A percentile compares a stretch with the other conserved stretches of the same genome.
phyloP scores from a whole-genome alignment of 1,140 invertebrate species.

The Campoletis sonorensis region DNA sequence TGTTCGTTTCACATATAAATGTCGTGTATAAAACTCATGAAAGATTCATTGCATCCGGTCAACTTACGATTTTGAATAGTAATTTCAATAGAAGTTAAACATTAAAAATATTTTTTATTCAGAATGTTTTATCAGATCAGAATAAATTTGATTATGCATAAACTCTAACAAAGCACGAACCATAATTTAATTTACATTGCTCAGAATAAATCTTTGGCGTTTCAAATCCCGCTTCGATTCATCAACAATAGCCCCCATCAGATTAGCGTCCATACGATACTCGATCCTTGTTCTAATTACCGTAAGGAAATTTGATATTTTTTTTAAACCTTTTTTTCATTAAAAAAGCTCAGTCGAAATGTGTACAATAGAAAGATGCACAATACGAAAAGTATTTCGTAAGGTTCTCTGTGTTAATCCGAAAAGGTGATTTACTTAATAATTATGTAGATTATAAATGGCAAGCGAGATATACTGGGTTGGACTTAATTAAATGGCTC shows the following conservation, averaged over 20 bases:
- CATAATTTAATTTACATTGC: background rate
- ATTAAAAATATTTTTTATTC: too few species aligned
- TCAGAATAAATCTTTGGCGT: too few species aligned
- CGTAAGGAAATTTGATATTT: too few species aligned
- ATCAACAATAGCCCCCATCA: too few species aligned
- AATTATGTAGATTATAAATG: constrained; percentile 11
- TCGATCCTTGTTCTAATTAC: too few species aligned
- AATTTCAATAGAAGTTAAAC: too few species aligned
- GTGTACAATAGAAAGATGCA: background rate
- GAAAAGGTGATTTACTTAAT: background rate
- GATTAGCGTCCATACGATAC: too few species aligned
- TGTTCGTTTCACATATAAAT: background rate
- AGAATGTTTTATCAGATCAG: too few species aligned
- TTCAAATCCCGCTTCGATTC: too few species aligned
- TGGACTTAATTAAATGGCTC: constrained; percentile 6
- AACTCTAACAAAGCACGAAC: background rate
- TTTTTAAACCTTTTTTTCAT: background rate
- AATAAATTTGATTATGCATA: too few species aligned
- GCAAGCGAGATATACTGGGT: constrained; percentile 13
- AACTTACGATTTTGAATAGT: background rate
- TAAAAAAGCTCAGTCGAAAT: background rate
- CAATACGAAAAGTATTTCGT: background rate
- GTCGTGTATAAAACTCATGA: background rate
- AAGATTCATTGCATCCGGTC: background rate
- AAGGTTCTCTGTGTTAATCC: background rate